Base-by-base conservation (phyloP, 2,797 vertebrate genomes). In the Poecilia gillii region DNA sequence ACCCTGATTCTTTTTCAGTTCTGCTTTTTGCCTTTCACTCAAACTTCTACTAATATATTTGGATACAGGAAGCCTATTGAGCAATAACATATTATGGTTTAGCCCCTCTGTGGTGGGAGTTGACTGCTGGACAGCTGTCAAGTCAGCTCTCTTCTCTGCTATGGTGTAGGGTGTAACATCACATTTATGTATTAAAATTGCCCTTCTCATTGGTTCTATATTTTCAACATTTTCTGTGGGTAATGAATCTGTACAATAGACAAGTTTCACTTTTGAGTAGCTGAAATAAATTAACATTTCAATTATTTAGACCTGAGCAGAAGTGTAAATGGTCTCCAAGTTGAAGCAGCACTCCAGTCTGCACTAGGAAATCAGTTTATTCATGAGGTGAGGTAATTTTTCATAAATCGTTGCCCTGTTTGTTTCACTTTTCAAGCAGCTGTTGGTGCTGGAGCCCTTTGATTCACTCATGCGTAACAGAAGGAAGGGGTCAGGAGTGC, bases 381-480 rank as follows among this genome's bases (percentile, higher is more conserved):
- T 83, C 85, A 71, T 84, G 77, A 86, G 73, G 25, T 43, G 68
- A 75, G 77, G 80, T 84, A 74, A 72, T 87, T 81, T 75, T 88
- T 68, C 55, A 57, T 12, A 28, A 57, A 57, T 28, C 51, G 81
- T 57, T 89, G 78, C 81, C 46, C 12, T 36, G 82, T 90, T 84
- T 77, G 20, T 51, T 84, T 84, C 85, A 85, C 78, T 74, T 80
- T 79, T 74, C 78, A 74, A 75, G 23, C 55, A 72, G 51, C 3
- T 53, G 75, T 43, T 18, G 76, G 62, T 74, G 81, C 51, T 59
- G 76, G 77, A 77, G 45, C 51, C 72, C 78, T 41, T 3, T 43
- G 31, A 74, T 59, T 45, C 59, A 33, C 13, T 64, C 73, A 57
- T 43, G 3, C 3, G 64, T 83, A 75, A 64, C 68, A 85, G 59